phyloP scores from a whole-genome alignment of 2,888 invertebrate genomes.

The Chaitophorus viminalis region DNA sequence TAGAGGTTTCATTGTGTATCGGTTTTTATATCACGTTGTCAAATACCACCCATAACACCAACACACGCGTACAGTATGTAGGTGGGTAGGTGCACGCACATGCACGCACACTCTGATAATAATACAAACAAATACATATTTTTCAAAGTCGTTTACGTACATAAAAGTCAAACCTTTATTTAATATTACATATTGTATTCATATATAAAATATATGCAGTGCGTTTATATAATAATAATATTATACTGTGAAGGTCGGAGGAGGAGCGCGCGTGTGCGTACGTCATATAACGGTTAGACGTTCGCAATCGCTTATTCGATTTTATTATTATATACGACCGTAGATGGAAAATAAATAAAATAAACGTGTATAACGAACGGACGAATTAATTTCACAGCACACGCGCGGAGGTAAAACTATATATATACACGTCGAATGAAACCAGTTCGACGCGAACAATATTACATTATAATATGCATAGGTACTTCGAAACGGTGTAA shows the following conservation, averaged over 20 bases:
- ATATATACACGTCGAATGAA: neutral
- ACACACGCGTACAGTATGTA: no score
- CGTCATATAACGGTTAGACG: neutral
- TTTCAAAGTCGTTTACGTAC: neutral
- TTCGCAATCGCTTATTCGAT: neutral
- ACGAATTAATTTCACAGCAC: neutral
- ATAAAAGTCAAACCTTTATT: neutral
- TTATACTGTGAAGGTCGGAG: no score
- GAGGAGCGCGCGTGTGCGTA: no score
- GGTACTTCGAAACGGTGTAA: neutral
- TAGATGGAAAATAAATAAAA: neutral
- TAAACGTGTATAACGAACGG: neutral
- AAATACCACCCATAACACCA: no score
- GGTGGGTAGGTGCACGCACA: no score
- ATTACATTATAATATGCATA: neutral
- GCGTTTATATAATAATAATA: no score
- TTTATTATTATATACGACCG: no score
- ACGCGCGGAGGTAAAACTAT: neutral
- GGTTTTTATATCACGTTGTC: neutral
- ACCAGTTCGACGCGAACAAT: neutral
- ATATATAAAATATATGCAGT: no score
- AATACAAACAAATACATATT: neutral
- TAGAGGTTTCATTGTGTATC: neutral
- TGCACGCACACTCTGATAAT: no score
- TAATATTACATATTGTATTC: no score